These are phyloP conservation scores for Drosophila biarmipes DNA, from an alignment of 1,140 invertebrate genomes.

Conservation along the genomic window DNA sequence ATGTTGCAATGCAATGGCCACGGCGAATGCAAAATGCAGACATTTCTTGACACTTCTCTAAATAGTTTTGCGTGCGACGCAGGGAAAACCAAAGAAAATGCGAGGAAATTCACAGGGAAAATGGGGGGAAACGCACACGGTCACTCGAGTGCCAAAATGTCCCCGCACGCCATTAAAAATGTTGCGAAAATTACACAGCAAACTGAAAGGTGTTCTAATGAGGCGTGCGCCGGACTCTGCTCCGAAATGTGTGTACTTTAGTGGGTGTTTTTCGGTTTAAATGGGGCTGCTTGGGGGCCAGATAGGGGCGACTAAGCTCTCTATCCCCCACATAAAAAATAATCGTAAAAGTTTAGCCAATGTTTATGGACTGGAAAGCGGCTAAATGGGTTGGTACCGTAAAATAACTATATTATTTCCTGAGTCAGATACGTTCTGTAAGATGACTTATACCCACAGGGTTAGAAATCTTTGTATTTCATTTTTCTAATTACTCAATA, in stretches of 20 bases:
- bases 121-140: conserved; percentile 57
- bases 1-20: conserved; percentile 67
- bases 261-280: conserved; percentile 27
- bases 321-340: conserved; percentile 26
- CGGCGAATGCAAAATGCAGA: conserved; percentile 71
- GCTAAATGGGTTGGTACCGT: conserved; percentile 26
- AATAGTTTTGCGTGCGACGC: conserved; percentile 80
- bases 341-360: conserved; percentile 38
- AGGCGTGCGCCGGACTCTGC: conserved; percentile 72
- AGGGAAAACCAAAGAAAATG: conserved; percentile 31
- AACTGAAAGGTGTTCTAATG: conserved; percentile 82
- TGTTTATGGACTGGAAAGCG: conserved; percentile 40
- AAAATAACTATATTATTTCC: conserved; percentile 13
- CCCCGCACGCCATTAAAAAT: conserved; percentile 82
- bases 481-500: background rate
- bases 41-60: conserved; percentile 83
- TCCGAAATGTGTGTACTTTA: conserved; percentile 21
- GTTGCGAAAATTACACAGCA: conserved; percentile 80
- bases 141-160: conserved; percentile 81
- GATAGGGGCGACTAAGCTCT: conserved; percentile 40
- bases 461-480: background rate
- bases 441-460: background rate
- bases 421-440: background rate
- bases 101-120: background rate
- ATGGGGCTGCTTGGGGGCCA: background rate